These are phyloP conservation scores for Cassiopea xamachana DNA, from an alignment of 30 jellyfish, hydroid and myxozoan genomes.

Conservation along the genomic window DNA sequence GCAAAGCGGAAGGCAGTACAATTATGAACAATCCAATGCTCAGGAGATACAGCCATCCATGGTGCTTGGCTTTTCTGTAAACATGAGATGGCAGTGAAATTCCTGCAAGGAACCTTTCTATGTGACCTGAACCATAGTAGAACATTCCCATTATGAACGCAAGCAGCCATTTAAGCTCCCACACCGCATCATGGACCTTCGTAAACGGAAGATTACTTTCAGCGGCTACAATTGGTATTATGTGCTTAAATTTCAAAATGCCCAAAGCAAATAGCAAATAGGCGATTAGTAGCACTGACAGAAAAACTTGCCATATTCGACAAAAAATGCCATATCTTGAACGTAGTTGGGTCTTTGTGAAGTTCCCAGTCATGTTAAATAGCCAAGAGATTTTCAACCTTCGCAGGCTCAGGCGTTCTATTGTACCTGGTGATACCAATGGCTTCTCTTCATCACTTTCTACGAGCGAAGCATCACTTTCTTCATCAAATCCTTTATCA, in stretches of 20 bases:
- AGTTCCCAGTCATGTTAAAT: constrained; percentile 34
- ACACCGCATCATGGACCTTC: constrained; percentile 54
- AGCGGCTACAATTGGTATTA: constrained; percentile 20
- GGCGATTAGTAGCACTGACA: constrained; percentile 6
- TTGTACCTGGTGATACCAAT: constrained; percentile 23
- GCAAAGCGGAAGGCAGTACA: constrained; percentile 13
- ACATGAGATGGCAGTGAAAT: constrained; percentile 12
- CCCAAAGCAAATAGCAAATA: constrained; percentile 35
- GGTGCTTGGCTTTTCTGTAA: constrained; percentile 10
- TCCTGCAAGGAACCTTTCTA: constrained; percentile 21
- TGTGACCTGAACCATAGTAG: constrained; percentile 60
- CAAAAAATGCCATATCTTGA: constrained; percentile 11
- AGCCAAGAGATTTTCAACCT: background rate
- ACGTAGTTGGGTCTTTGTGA: constrained; percentile 29
- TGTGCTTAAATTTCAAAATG: background rate
- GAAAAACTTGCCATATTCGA: background rate
- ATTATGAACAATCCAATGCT: constrained; percentile 2
- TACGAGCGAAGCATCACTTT: background rate
- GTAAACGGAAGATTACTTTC: constrained; percentile 40
- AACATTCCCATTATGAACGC: constrained; percentile 43
- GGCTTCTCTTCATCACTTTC: constrained; percentile 6
- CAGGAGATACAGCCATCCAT: constrained; percentile 1
- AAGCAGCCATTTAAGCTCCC: constrained; percentile 65
- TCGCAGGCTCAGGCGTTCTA: constrained; percentile 8
- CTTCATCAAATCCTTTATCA: constrained; percentile 15